phyloP scores from a whole-genome alignment of 53 echinoderm and acorn worm species.

The Luidia sarsii region DNA sequence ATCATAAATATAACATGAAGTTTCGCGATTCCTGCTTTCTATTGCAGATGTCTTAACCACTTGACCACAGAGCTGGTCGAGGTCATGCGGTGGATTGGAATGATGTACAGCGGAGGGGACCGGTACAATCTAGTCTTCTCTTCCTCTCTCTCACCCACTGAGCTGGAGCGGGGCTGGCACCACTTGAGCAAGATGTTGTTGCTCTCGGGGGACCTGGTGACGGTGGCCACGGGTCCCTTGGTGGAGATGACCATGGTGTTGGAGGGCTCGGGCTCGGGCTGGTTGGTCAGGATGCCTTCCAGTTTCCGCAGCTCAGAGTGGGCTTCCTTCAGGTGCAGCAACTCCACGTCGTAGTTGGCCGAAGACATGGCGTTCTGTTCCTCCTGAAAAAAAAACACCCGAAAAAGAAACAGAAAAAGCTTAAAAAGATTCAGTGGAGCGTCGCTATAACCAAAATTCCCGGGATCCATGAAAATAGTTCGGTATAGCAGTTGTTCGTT shows the following conservation, averaged over 20 bases:
- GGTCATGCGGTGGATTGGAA: no score
- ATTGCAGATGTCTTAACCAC: no score
- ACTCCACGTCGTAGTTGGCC: constrained; percentile 96
- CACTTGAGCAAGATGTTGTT: constrained; percentile 83
- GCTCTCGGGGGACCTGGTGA: constrained; percentile 43
- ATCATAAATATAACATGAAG: no score
- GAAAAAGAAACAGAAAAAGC: background rate
- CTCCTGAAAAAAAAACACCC: constrained; percentile 58
- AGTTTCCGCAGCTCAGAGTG: constrained; percentile 79
- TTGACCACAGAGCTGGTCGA: no score
- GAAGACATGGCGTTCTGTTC: constrained; percentile 96
- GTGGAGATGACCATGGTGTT: constrained; percentile 49
- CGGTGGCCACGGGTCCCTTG: constrained; percentile 46
- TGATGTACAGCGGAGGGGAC: no score
- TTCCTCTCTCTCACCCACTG: constrained; percentile 63
- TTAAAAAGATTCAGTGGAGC: background rate
- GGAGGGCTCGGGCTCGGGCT: constrained; percentile 35
- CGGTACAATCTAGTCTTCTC: no score
- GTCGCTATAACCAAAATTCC: background rate
- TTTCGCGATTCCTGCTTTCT: no score
- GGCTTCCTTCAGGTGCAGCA: constrained; percentile 75
- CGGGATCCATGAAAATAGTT: no score
- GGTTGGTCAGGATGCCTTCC: constrained; percentile 43
- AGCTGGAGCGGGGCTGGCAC: constrained; percentile 81
- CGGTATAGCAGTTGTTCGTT: no score